Evolutionary conservation across 2,113 vertebrate genomes (phyloP), one percentile per base, ranked within the genome.

Genomic region (Cromileptes altivelis): DNA sequence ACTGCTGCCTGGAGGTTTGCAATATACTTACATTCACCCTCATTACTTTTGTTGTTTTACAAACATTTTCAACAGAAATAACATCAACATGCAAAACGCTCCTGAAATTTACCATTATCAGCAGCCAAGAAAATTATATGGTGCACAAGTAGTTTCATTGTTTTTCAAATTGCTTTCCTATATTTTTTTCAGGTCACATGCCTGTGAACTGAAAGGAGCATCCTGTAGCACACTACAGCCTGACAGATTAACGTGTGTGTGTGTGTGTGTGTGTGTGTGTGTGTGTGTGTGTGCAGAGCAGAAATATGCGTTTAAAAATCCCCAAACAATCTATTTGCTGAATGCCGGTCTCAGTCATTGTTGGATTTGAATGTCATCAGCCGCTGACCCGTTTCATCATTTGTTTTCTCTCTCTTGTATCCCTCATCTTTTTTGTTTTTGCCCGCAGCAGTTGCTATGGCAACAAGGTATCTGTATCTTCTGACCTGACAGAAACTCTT

Each of bases 371-470:
- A 84, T 56, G 17, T 9, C 62, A 72, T 79, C 77, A 85, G 68
- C 81, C 63, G 53, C 67, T 47, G 63, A 70, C 60, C 75, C 9
- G 14, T 50, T 83, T 82, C 58, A 88, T 85, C 85, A 70, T 71
- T 75, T 85, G 27, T 55, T 89, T 47, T 85, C 21, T 4, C 27
- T 45, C 12, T 5, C 27, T 25, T 33, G 19, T 0, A 63, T 18
- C 18, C 18, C 14, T 55, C n/a, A 21, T 52, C 37, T 33, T 60
- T 58, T 70, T 58, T 68, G 52, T 81, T 85, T 89, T 88, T 1
- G 15, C 87, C 73, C 17, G 42, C 52, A 78, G 77, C 18, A 6
- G 88, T 91, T 89, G 68, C 88, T 63, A 87, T 87, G 42, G 80
- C 72, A 88, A 92, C 86, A 23, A 57, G 76, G 61, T 75, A 53